These are phyloP conservation scores for Uropetala carovei DNA, from an alignment of 2,888 invertebrate genomes.

Conservation along the genomic window DNA sequence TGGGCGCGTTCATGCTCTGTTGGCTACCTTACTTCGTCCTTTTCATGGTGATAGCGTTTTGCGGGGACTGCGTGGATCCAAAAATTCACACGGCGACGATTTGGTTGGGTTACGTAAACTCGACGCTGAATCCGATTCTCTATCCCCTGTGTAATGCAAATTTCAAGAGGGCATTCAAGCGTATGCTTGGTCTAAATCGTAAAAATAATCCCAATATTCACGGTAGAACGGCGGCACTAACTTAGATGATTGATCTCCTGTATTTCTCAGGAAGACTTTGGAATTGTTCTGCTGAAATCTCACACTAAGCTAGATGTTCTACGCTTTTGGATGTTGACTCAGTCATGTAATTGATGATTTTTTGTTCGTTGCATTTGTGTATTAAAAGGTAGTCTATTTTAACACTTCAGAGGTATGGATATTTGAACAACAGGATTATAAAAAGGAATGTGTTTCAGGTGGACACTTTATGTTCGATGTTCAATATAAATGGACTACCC, in stretches of 20 bases:
- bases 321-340: background rate
- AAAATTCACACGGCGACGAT: constrained; percentile 75
- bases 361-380: constrained; percentile 41
- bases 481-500: background rate
- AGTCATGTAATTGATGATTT: background rate
- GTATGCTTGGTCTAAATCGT: constrained; percentile 70
- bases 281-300: background rate
- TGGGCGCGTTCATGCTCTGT: constrained; percentile 79
- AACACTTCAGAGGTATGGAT: background rate
- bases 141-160: constrained; percentile 77
- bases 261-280: background rate
- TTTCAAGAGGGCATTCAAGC: constrained; percentile 74
- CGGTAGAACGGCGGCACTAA: background rate
- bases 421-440: background rate
- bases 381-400: constrained; percentile 22
- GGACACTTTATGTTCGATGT: constrained; percentile 1
- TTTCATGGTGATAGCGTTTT: constrained; percentile 78
- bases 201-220: constrained; percentile 23
- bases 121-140: constrained; percentile 76
- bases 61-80: constrained; percentile 75
- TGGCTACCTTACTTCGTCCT: constrained; percentile 80
- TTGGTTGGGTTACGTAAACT: constrained; percentile 77
- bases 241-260: background rate
- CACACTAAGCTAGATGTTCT: background rate
- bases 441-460: background rate